phyloP scores from a whole-genome alignment of 2,113 vertebrate species.

The Anguilla japonica region DNA sequence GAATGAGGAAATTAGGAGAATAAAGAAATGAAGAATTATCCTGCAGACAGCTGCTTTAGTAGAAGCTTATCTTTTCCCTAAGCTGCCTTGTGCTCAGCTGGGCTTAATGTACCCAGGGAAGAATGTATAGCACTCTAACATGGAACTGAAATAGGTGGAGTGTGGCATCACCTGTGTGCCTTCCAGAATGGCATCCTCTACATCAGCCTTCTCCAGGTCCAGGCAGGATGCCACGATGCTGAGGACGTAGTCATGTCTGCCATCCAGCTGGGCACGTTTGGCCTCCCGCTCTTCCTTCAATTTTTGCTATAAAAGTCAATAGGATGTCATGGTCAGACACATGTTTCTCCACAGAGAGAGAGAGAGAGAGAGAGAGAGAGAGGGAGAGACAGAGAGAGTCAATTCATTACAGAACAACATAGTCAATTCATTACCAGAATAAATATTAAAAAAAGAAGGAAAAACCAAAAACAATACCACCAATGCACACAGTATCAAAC shows the following conservation, averaged over 20 bases:
- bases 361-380: no score
- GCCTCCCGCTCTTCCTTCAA: constrained; percentile 89
- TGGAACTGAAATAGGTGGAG: not conserved
- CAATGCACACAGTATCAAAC: no score
- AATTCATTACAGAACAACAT: no score
- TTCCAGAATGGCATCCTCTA: constrained; percentile 89
- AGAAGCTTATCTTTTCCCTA: not conserved
- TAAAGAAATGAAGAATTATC: not conserved
- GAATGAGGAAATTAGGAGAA: no score
- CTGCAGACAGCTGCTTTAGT: not conserved
- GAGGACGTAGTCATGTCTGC: constrained; percentile 84
- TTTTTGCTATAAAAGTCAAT: constrained; percentile 77
- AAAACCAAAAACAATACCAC: no score
- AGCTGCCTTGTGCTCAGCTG: not conserved
- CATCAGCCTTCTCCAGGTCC: constrained; percentile 78
- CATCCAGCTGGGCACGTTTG: constrained; percentile 81
- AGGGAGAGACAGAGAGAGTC: no score
- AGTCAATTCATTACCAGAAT: no score
- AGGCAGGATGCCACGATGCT: constrained; percentile 79
- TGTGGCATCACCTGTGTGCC: constrained; percentile 76
- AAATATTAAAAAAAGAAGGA: no score
- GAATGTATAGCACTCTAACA: not conserved
- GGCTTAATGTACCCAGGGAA: not conserved
- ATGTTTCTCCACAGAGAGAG: no score
- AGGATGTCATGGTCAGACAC: not conserved